Evolutionary conservation across 2,113 vertebrate genomes (phyloP), one percentile per base, ranked within the genome.

Genomic region (Bos taurus): DNA sequence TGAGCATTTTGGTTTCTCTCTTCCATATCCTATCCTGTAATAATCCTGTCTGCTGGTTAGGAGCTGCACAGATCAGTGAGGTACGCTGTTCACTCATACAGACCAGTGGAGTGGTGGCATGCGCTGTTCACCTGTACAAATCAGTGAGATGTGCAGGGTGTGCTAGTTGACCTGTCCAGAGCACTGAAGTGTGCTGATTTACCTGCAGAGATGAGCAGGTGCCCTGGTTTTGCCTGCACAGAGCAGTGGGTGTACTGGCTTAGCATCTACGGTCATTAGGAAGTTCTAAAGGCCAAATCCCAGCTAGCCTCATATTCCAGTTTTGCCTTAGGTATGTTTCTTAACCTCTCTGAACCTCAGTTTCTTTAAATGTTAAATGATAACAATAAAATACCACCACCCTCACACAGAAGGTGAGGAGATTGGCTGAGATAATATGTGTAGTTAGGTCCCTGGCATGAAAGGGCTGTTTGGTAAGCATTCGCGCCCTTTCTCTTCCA

Each of bases 311-410:
- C 43, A 89, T 40, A 84, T 50, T 33, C 23, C 16, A 78, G 36
- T 25, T 96, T 57, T 90, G 26, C 5, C n/a, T 80, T 74, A 9
- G 16, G 40, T 43, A 46, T 30, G 30, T 71, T 74, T 82, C 50
- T 92, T 95, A 97, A 94, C 40, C 40, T 95, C 25, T 86, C 36
- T 93, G 46, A 88, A 40, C 23, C 86, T 40, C 17, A 7, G 17
- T 85, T 95, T 85, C 77, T 77, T 94, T 56, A 60, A 7, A 3
- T 54, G 23, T 85, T 82, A 90, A 87, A 86, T 91, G n/a, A 87
- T 26, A 95, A 92, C n/a, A 94, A 82, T 36, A 56, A 85, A 95
- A 74, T 28, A 80, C 30, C 57, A 93, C 30, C 14, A 85, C 28
- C 43, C 14, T 64, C 28, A 89, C 28, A 50, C 11, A 46, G 23